These are phyloP conservation scores for Hydractinia echinata DNA, from an alignment of 30 jellyfish, hydroid and myxozoan genomes.

Conservation along the genomic window DNA sequence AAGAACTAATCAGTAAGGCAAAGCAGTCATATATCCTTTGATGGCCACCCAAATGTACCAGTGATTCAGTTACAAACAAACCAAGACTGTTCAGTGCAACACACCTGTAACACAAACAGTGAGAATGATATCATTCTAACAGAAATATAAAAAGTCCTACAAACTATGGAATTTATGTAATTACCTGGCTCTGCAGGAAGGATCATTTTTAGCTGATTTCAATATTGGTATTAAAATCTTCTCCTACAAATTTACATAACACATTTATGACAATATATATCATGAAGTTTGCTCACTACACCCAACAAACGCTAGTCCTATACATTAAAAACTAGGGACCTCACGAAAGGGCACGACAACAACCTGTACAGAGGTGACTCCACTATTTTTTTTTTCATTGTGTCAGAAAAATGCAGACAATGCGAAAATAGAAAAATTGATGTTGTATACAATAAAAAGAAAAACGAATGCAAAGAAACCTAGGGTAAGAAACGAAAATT, in stretches of 20 bases:
- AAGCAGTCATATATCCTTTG: constrained; percentile 62
- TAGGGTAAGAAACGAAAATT: too few relatives aligned
- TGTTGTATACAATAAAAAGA: too few relatives aligned
- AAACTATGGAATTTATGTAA: background rate
- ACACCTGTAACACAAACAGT: constrained; percentile 51
- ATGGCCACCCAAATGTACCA: constrained; percentile 69
- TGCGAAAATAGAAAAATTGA: too few relatives aligned
- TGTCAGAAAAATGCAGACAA: too few relatives aligned
- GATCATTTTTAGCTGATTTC: constrained; percentile 87
- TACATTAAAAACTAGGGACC: too few relatives aligned
- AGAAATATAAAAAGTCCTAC: background rate
- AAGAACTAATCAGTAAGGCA: constrained; percentile 51
- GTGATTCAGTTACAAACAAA: constrained; percentile 58
- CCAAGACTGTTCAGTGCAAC: constrained; percentile 77
- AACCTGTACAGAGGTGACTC: too few relatives aligned
- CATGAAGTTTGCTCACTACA: too few relatives aligned
- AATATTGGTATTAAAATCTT: constrained; percentile 33
- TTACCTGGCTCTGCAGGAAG: constrained; percentile 92
- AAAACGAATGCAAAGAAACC: too few relatives aligned
- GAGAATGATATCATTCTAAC: background rate
- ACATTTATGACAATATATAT: too few relatives aligned
- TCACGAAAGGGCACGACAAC: too few relatives aligned
- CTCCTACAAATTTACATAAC: constrained; percentile 37
- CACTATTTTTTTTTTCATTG: too few relatives aligned
- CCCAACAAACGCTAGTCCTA: too few relatives aligned